These are phyloP conservation scores for Calonectris borealis DNA, from an alignment of 2,113 vertebrate species.

Conservation along the genomic window DNA sequence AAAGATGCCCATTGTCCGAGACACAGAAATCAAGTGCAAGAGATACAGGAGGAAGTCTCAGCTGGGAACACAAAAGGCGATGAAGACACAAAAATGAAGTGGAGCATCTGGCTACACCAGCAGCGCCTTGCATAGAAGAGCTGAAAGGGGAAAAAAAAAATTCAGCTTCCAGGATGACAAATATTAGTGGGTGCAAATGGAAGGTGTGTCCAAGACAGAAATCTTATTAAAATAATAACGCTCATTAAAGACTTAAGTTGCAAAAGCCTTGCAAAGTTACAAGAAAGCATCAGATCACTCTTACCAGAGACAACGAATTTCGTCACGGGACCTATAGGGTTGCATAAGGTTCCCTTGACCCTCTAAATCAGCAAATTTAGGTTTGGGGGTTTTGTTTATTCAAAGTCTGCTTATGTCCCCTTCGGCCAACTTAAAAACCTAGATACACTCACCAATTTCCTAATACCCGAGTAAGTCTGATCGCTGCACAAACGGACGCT, in stretches of 20 bases:
- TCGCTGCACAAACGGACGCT: not conserved
- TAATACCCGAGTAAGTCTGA: not conserved
- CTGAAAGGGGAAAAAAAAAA: not conserved
- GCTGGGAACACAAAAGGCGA: not conserved
- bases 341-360: not conserved
- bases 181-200: slow-evolving; percentile 1
- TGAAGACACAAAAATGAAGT: not conserved
- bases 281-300: not conserved
- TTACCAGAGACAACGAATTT: not conserved
- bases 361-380: not conserved
- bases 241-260: slow-evolving; percentile 51
- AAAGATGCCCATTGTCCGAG: not conserved
- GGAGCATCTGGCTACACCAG: not conserved
- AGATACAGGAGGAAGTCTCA: not conserved
- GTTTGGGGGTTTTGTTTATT: not conserved
- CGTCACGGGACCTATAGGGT: not conserved
- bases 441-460: not conserved
- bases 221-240: slow-evolving; percentile 27
- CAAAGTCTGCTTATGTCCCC: not conserved
- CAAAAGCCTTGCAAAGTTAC: slow-evolving; percentile 18
- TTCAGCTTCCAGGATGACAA: not conserved
- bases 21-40: not conserved
- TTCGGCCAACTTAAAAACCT: not conserved
- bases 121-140: not conserved
- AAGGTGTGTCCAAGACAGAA: slow-evolving; percentile 49